Evolutionary conservation across 2,888 invertebrate species (phyloP).

Genomic region (Mesorhabditis spiculigera): DNA sequence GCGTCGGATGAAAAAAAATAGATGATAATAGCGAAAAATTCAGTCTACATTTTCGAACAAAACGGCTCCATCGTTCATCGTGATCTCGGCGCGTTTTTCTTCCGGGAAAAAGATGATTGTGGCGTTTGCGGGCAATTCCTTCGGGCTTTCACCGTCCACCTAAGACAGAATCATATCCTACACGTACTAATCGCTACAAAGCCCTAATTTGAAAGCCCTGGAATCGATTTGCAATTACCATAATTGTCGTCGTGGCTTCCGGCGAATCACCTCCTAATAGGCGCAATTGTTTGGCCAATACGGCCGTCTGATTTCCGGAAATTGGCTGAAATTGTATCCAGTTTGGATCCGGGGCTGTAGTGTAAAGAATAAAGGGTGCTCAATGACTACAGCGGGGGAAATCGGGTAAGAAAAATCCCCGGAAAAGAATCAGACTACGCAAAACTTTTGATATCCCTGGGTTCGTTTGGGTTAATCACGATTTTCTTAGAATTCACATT

Average conservation of each 20-base stretch:
- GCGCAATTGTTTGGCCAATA: not conserved
- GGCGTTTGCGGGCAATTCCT: slow-evolving; percentile 11
- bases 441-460: not conserved
- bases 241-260: not conserved
- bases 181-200: too few species aligned
- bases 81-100: slow-evolving; percentile 21
- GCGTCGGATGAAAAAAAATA: too few species aligned
- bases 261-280: not conserved
- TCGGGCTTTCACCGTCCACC: not conserved
- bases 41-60: slow-evolving; percentile 17
- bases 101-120: slow-evolving; percentile 21
- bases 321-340: not conserved
- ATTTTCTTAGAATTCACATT: not conserved
- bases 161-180: not conserved
- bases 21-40: not conserved
- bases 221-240: not conserved
- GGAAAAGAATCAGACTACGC: not conserved
- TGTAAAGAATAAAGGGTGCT: too few species aligned
- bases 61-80: slow-evolving; percentile 20
- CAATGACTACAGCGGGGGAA: too few species aligned
- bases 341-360: not conserved
- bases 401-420: too few species aligned
- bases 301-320: slow-evolving; percentile 6
- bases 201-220: too few species aligned
- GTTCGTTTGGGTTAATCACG: not conserved